These are phyloP conservation scores for Acanthosepion esculentum DNA, from an alignment of 2,888 invertebrate genomes.

Conservation along the genomic window DNA sequence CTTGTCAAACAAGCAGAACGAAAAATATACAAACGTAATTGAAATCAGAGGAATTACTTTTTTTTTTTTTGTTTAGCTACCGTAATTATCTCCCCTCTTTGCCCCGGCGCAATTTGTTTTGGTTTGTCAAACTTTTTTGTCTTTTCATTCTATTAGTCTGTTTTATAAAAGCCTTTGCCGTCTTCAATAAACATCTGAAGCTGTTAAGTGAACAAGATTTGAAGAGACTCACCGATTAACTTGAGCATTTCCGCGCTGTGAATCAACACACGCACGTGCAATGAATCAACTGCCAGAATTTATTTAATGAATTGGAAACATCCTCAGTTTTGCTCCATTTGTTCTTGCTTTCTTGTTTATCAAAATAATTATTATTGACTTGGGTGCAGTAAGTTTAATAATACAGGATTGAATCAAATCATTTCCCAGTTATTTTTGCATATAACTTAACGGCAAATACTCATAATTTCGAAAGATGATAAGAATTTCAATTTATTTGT, in stretches of 20 bases:
- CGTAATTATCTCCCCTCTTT: conserved; percentile 3
- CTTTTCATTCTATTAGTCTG: not conserved
- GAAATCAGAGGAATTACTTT: not conserved
- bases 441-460: not conserved
- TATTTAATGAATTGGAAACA: conserved; percentile 5
- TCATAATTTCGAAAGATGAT: not conserved
- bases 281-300: conserved; percentile 2
- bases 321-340: not conserved
- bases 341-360: not conserved
- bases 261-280: conserved; percentile 1
- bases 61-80: not conserved
- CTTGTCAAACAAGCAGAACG: not conserved
- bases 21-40: not conserved
- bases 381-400: not conserved
- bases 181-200: conserved; percentile 7
- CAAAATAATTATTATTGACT: not conserved
- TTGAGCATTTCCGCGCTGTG: not conserved
- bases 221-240: conserved; percentile 7
- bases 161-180: conserved; percentile 17
- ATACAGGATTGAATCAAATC: not conserved
- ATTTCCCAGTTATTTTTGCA: not conserved
- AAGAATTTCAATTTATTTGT: not conserved
- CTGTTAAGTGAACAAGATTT: conserved; percentile 33
- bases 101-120: not conserved
- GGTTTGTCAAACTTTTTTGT: not conserved